Conservation (phyloP, 2,797 vertebrate species). For the Xenentodon cancila region DNA sequence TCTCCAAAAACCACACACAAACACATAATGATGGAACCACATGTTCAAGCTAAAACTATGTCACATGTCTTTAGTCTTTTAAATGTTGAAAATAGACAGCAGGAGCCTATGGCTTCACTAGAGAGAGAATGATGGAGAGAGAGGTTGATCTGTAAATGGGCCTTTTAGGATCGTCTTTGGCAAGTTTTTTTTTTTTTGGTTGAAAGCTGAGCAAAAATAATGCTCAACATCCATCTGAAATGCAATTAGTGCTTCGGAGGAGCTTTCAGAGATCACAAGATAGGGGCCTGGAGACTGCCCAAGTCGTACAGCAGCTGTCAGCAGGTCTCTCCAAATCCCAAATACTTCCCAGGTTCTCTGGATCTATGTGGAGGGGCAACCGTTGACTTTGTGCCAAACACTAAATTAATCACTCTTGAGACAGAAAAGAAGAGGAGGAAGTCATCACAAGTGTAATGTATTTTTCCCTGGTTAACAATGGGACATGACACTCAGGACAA, state of each 20-base stretch:
- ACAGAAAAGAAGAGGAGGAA: constrained; percentile 43
- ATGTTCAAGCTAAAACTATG: constrained; percentile 27
- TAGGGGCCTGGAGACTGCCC: constrained; percentile 59
- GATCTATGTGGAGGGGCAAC: constrained; percentile 74
- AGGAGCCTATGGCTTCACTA: constrained; percentile 30
- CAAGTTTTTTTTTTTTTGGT: constrained; percentile 50
- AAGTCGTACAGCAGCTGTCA: constrained; percentile 79
- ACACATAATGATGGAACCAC: constrained; percentile 22
- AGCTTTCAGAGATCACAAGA: constrained; percentile 67
- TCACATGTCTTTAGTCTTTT: constrained; percentile 32
- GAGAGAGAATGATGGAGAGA: constrained; percentile 5
- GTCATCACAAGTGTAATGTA: constrained; percentile 38
- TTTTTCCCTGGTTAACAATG: constrained; percentile 43
- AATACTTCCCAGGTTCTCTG: constrained; percentile 69
- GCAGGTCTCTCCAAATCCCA: constrained; percentile 65
- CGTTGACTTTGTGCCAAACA: constrained; percentile 61
- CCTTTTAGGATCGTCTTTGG: constrained; percentile 40
- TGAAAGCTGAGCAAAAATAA: constrained; percentile 58
- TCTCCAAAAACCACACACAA: constrained; percentile 18
- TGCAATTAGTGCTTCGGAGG: constrained; percentile 60
- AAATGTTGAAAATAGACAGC: constrained; percentile 32
- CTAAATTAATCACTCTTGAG: constrained; percentile 63
- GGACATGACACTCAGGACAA: constrained; percentile 37
- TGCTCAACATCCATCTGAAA: constrained; percentile 56
- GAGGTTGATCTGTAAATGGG: constrained; percentile 33